These are phyloP conservation scores for Carposina sasakii DNA, from an alignment of 1,140 invertebrate species.

Conservation along the genomic window DNA sequence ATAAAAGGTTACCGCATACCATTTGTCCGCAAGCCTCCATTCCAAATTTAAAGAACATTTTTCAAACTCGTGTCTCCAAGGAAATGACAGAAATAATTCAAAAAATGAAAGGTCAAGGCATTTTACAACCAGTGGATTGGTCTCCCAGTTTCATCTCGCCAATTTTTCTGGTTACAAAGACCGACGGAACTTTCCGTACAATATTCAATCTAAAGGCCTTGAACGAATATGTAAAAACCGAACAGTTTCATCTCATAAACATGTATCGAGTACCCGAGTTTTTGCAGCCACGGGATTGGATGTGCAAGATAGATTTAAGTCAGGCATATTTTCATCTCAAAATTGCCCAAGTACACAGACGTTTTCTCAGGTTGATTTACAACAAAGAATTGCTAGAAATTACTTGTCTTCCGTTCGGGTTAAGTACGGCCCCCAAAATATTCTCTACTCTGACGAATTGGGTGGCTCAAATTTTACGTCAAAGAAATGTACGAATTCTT, in stretches of 20 bases:
- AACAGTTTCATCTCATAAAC: conserved; percentile 32
- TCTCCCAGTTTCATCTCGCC: conserved; percentile 29
- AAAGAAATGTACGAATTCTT: conserved; percentile 18
- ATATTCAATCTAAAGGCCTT: conserved; percentile 37
- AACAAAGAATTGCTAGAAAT: conserved; percentile 27
- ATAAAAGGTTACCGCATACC: conserved; percentile 2
- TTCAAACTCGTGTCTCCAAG: background rate
- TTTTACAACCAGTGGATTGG: conserved; percentile 4
- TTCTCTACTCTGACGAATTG: conserved; percentile 31
- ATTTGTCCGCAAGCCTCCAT: background rate
- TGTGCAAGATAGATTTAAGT: conserved; percentile 24
- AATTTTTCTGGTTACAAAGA: too few species aligned
- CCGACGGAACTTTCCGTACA: conserved; percentile 14
- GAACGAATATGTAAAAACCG: conserved; percentile 25
- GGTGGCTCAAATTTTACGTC: conserved; percentile 28
- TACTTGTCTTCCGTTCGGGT: conserved; percentile 28
- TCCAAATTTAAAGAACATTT: background rate
- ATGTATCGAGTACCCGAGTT: conserved; percentile 32
- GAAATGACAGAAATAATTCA: background rate
- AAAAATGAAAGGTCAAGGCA: conserved; percentile 13
- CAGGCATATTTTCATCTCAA: conserved; percentile 54
- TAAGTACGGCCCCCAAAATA: conserved; percentile 20
- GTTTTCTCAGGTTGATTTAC: conserved; percentile 21
- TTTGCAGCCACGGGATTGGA: conserved; percentile 26
- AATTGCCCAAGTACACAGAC: conserved; percentile 16